These are phyloP conservation scores for Scaptomyza parva DNA, from an alignment of 2,888 invertebrate species.

Conservation along the genomic window DNA sequence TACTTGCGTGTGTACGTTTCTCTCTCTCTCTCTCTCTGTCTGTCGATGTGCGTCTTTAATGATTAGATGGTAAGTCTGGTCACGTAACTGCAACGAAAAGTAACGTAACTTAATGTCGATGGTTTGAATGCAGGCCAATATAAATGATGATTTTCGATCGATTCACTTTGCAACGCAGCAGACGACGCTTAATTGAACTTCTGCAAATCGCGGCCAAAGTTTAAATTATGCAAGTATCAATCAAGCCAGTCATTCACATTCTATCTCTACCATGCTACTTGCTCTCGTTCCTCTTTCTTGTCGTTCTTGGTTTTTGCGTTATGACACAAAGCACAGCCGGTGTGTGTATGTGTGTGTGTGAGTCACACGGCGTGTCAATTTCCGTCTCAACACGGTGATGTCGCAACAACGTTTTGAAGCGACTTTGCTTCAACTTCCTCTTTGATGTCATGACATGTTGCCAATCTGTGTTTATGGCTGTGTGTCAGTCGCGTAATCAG, in stretches of 20 bases:
- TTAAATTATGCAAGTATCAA: constrained; percentile 65
- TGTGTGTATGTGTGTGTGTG: constrained; percentile 8
- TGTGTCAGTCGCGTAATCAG: constrained; percentile 64
- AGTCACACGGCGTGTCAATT: constrained; percentile 61
- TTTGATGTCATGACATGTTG: constrained; percentile 50
- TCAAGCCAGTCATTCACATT: constrained; percentile 31
- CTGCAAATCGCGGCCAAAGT: constrained; percentile 25
- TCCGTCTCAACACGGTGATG: constrained; percentile 71
- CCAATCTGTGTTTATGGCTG: neutral
- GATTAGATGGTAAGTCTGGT: constrained; percentile 24
- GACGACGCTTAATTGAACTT: constrained; percentile 44
- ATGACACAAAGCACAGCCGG: neutral
- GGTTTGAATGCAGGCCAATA: neutral
- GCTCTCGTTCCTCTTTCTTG: neutral
- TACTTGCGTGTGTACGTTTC: neutral
- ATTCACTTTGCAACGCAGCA: constrained; percentile 18
- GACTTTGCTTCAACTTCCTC: constrained; percentile 45
- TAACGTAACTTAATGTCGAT: constrained; percentile 1
- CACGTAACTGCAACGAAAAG: constrained; percentile 35
- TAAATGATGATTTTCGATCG: constrained; percentile 47
- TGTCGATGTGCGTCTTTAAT: constrained; percentile 23
- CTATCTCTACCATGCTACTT: neutral
- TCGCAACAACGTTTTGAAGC: constrained; percentile 47
- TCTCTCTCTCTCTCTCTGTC: too few relatives aligned
- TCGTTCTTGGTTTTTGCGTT: neutral